Evolutionary conservation across 37 sponge, comb jelly and placozoan species (phyloP).

Genomic region (Spongia lamella): DNA sequence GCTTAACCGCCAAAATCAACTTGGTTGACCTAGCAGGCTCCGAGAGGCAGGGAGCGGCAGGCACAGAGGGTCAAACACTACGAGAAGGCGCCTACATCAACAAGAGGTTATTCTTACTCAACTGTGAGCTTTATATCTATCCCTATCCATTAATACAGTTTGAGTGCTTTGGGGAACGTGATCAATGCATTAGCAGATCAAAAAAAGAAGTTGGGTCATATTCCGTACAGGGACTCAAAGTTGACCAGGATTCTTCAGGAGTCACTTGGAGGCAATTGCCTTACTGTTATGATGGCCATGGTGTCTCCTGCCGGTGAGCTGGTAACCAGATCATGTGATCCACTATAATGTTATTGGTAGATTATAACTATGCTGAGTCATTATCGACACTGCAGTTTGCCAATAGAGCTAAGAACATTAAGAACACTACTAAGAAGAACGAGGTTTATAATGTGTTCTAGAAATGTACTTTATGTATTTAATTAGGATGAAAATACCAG

Average conservation of each 20-base stretch:
- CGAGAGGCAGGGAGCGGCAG: not conserved
- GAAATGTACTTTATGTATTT: not conserved
- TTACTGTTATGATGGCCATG: conserved; percentile 91
- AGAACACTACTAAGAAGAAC: not conserved
- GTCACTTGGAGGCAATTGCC: conserved; percentile 97
- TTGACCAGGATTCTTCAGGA: conserved; percentile 81
- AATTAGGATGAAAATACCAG: conserved; percentile 35
- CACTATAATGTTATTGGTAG: no score
- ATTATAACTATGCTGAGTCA: conserved; percentile 14
- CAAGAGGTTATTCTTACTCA: conserved; percentile 9
- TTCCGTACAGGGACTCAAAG: conserved; percentile 54
- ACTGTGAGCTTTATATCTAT: not conserved
- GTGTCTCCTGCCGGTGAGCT: conserved; percentile 2
- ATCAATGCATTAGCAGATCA: conserved; percentile 48
- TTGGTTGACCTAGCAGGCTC: no score
- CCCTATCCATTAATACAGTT: not conserved
- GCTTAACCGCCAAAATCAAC: conserved; percentile 20
- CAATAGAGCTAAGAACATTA: conserved; percentile 49
- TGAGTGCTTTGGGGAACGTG: conserved; percentile 23
- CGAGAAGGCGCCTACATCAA: conserved; percentile 27
- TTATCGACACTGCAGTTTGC: conserved; percentile 42
- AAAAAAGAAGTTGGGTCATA: conserved; percentile 12
- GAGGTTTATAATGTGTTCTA: not conserved
- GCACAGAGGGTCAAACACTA: conserved; percentile 14
- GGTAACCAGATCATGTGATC: no score